Base-by-base conservation (phyloP, 2,797 vertebrate species). In the Enteromius treurensis region DNA sequence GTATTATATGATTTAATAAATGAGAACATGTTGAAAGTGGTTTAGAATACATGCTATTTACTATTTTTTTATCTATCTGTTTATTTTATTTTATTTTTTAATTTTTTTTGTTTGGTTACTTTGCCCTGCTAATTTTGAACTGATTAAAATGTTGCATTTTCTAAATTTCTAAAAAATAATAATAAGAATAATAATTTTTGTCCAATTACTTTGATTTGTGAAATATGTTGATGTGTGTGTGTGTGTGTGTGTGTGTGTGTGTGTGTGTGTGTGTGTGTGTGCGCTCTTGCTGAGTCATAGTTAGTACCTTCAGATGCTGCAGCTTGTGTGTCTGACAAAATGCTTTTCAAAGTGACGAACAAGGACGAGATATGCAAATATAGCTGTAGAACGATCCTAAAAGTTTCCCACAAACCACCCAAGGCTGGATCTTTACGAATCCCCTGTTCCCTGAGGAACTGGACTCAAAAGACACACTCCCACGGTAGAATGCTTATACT, bases 351-450 rank as follows among this genome's bases (percentile, higher is more conserved):
- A 79, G 60, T 78, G 68, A 80, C 11, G 37, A 77, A 75, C 75
- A 86, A 82, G 83, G 74, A 71, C 77, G 62, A 60, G 17, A 51
- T 83, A 88, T 88, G 85, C 82, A 83, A 86, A 88, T 88, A 53
- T 49, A 80, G 71, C 80, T 78, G 80, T 80, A 82, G 82, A 77
- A 37, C 49, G 21, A 71, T 55, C 53, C 65, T 88, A 49, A 85
- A 88, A 64, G 80, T 85, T 84, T 37, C 83, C 60, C 26, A 11
- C 60, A 69, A 29, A 67, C 11, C 34, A 42, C 84, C 67, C 40
- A 80, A 80, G 37, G 85, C 37, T 77, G 64, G 79, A 82, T 74
- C 45, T 60, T 82, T 84, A 76, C 55, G 23, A 62, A 74, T 73
- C 74, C 34, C 17, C 2, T 77, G 60, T 77, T 67, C 70, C 76